Percentiles rank a stretch among this genome's conserved stretches.
phyloP scores from a whole-genome alignment of 2,797 vertebrate species.

The Xyrichtys novacula region DNA sequence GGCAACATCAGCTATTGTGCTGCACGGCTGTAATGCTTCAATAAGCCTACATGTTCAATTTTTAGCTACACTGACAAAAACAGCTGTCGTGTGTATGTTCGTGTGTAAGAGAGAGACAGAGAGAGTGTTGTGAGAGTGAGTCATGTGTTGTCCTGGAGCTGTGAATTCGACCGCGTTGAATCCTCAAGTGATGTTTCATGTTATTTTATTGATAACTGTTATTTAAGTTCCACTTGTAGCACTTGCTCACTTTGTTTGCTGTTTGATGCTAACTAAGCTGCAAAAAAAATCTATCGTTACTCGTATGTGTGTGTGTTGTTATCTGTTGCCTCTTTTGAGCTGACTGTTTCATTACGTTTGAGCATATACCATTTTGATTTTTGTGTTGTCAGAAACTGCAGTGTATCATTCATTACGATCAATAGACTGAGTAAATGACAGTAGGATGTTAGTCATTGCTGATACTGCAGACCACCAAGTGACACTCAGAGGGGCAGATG shows the following conservation, averaged over 20 bases:
- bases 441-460: conserved; percentile 1
- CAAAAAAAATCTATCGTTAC: too few relatives aligned
- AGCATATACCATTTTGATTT: conserved; percentile 1
- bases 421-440: conserved; percentile 1
- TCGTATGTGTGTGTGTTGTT: background rate
- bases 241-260: background rate
- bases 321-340: background rate
- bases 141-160: conserved; percentile 2
- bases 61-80: background rate
- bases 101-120: too few relatives aligned
- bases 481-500: conserved; percentile 1
- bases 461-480: background rate
- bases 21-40: background rate
- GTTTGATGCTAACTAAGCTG: background rate
- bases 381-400: background rate
- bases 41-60: background rate
- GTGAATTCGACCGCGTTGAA: background rate
- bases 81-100: too few relatives aligned
- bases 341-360: background rate
- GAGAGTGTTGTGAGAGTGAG: background rate
- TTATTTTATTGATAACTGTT: background rate
- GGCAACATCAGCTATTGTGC: background rate
- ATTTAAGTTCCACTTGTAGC: background rate
- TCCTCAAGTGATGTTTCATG: background rate
- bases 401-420: background rate